Evolutionary conservation across 2,797 vertebrate genomes (phyloP).

Genomic region (Hippopotamyrus pictus): DNA sequence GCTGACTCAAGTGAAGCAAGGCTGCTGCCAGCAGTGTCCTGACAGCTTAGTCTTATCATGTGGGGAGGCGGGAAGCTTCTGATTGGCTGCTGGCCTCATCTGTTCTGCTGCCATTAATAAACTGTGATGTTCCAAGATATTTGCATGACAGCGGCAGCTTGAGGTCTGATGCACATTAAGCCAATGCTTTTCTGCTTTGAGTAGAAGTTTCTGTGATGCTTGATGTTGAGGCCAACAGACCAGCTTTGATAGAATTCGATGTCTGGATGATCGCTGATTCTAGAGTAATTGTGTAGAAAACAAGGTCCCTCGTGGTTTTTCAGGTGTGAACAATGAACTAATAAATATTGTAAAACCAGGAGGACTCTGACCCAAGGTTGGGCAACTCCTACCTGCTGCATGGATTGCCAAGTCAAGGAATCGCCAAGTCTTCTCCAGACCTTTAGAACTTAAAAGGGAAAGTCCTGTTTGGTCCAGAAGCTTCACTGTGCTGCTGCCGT

Average conservation of each 20-base stretch:
- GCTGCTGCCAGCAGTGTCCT: not conserved
- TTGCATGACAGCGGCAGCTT: not conserved
- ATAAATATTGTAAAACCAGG: not conserved
- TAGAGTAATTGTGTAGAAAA: not conserved
- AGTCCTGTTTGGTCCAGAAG: not conserved
- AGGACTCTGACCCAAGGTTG: not conserved
- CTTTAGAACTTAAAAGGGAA: not conserved
- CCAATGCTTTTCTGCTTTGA: not conserved
- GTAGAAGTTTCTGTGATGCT: not conserved
- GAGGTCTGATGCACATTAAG: not conserved
- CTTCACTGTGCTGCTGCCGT: not conserved
- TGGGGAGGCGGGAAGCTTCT: not conserved
- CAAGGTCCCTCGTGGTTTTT: not conserved
- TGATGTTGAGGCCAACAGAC: not conserved
- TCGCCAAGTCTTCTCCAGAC: not conserved
- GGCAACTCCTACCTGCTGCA: not conserved
- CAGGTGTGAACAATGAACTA: not conserved
- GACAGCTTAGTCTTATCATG: not conserved
- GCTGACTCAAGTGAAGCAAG: not conserved
- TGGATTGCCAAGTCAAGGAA: not conserved
- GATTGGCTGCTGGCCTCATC: not conserved
- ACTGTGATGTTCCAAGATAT: not conserved
- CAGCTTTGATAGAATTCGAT: not conserved
- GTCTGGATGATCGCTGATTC: not conserved
- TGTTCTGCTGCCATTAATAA: not conserved